A percentile compares a stretch with the other conserved stretches of the same genome.
These are phyloP conservation scores for Drosophila kohkoa DNA, from an alignment of 1,140 invertebrate species.

Conservation along the genomic window DNA sequence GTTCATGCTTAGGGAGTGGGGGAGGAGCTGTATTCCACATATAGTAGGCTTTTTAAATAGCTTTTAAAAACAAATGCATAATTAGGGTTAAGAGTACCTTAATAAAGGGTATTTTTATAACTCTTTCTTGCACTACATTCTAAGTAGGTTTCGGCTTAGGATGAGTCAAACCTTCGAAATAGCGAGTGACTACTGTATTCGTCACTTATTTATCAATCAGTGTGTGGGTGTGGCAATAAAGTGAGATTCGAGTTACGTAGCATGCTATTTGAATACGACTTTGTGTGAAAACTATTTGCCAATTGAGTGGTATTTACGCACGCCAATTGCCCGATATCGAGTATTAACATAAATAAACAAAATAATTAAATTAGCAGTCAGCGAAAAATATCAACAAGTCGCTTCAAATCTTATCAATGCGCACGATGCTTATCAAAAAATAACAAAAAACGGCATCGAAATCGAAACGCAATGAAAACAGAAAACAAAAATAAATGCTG, in stretches of 20 bases:
- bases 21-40: neutral
- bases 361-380: slow-evolving; percentile 65
- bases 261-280: neutral
- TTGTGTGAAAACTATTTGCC: slow-evolving; percentile 6
- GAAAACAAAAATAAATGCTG: slow-evolving; percentile 35
- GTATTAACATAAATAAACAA: slow-evolving; percentile 59
- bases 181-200: neutral
- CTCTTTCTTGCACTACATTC: neutral
- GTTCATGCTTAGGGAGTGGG: slow-evolving; percentile 4
- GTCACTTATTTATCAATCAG: neutral
- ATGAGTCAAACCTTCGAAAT: neutral
- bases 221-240: neutral
- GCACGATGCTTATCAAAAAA: slow-evolving; percentile 31
- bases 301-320: slow-evolving; percentile 5
- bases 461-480: slow-evolving; percentile 23
- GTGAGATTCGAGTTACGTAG: neutral
- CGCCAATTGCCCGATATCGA: slow-evolving; percentile 24
- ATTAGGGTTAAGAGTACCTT: no score
- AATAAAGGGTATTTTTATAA: no score
- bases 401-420: slow-evolving; percentile 42
- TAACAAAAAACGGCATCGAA: neutral
- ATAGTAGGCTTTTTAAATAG: slow-evolving; percentile 1
- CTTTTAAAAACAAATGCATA: no score
- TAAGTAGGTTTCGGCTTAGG: neutral
- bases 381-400: slow-evolving; percentile 50